Percentiles rank a stretch among this genome's conserved stretches.
phyloP scores from a whole-genome alignment of 2,888 invertebrate genomes.

The Acanthoscelides obtectus region DNA sequence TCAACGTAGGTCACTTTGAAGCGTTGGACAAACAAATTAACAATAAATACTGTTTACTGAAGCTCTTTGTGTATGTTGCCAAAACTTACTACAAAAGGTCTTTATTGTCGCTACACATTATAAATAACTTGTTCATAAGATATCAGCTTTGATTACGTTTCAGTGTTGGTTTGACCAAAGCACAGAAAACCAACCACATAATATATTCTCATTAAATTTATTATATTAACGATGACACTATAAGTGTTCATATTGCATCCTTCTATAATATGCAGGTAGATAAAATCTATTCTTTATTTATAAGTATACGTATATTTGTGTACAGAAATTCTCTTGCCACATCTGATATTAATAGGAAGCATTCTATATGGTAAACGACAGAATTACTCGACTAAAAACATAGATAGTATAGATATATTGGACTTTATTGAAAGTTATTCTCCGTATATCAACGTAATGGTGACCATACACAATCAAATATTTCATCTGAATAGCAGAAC shows the following conservation, averaged over 20 bases:
- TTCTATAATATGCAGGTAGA: background rate
- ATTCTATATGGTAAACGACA: background rate
- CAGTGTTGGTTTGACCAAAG: no score
- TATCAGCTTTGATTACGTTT: no score
- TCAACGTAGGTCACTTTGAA: no score
- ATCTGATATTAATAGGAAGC: background rate
- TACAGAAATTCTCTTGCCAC: background rate
- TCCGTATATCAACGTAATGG: background rate
- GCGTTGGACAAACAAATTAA: no score
- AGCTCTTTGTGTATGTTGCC: no score
- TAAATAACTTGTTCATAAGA: no score
- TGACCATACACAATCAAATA: background rate
- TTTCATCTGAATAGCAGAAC: no score
- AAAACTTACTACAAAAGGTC: no score
- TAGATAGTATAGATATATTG: background rate
- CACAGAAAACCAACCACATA: no score
- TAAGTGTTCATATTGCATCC: background rate
- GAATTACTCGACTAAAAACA: background rate
- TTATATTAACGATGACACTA: background rate
- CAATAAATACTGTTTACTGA: no score
- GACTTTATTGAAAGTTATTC: background rate
- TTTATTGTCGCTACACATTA: no score
- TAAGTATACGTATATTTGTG: background rate
- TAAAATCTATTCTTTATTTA: no score
- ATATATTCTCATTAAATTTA: background rate